These are phyloP conservation scores for Semibalanus balanoides DNA, from an alignment of 1,140 invertebrate species.

Conservation along the genomic window DNA sequence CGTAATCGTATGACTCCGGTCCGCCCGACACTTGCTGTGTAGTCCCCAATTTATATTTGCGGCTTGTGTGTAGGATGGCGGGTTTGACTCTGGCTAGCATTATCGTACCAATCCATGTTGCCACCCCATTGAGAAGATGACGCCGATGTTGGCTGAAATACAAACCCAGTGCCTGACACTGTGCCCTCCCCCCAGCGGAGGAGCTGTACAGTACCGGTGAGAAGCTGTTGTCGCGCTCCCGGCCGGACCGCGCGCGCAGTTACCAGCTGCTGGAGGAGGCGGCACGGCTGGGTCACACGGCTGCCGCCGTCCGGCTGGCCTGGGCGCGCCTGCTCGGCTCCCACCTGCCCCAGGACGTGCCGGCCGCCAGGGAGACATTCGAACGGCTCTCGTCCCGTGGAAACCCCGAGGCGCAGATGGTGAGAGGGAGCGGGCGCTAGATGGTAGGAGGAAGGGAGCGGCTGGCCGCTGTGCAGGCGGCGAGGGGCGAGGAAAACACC, in stretches of 20 bases:
- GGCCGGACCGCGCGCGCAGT: conserved; percentile 45
- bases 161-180: too few species aligned
- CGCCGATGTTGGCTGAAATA: too few species aligned
- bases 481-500: too few species aligned
- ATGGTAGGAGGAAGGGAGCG: too few species aligned
- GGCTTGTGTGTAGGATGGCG: too few species aligned
- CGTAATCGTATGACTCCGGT: too few species aligned
- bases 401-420: conserved; percentile 75
- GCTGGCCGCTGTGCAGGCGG: too few species aligned
- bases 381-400: conserved; percentile 57
- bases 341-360: conserved; percentile 52
- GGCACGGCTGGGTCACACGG: conserved; percentile 57
- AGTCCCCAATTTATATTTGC: too few species aligned
- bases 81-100: too few species aligned
- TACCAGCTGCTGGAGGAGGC: conserved; percentile 54
- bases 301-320: conserved; percentile 65
- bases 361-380: conserved; percentile 59
- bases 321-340: conserved; percentile 73
- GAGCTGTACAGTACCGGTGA: conserved; percentile 49
- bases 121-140: too few species aligned
- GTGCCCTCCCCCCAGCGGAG: conserved; percentile 35
- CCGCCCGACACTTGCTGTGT: too few species aligned
- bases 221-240: conserved; percentile 46
- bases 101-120: too few species aligned
- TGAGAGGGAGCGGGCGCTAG: conserved; percentile 27